A percentile compares a stretch with the other conserved stretches of the same genome.
Conservation (phyloP, 2,888 invertebrate genomes). For the Halictus quadricinctus region DNA sequence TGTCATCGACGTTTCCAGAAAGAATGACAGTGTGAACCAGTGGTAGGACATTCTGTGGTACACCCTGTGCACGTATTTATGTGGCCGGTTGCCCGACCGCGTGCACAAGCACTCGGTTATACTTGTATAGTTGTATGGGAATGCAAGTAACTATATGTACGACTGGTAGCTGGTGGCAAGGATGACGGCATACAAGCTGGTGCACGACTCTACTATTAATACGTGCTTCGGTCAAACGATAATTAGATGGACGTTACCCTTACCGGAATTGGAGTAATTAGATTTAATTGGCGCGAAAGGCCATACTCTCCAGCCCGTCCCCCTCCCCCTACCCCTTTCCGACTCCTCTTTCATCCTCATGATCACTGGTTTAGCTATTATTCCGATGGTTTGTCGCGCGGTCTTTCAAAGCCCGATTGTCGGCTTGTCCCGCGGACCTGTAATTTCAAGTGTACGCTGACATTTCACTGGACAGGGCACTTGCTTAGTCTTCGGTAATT, state of each 20-base stretch:
- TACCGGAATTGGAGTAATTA: slow-evolving; percentile 79
- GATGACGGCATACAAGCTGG: slow-evolving; percentile 23
- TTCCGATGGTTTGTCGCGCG: slow-evolving; percentile 32
- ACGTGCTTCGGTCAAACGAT: slow-evolving; percentile 77
- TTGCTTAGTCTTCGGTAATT: neutral
- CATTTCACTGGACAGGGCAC: neutral
- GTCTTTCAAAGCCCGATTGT: slow-evolving; percentile 22
- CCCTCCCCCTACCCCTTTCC: neutral
- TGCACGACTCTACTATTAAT: slow-evolving; percentile 73
- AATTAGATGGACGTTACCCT: slow-evolving; percentile 80
- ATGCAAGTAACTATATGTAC: slow-evolving; percentile 2
- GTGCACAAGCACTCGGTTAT: slow-evolving; percentile 19
- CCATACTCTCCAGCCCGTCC: slow-evolving; percentile 7
- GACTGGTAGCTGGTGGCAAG: neutral
- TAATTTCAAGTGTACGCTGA: slow-evolving; percentile 6
- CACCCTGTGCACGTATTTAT: slow-evolving; percentile 14
- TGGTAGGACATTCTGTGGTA: neutral
- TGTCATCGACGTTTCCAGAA: neutral
- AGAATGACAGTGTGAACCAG: neutral
- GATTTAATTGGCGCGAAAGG: slow-evolving; percentile 77
- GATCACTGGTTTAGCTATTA: slow-evolving; percentile 49
- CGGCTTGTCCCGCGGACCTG: neutral
- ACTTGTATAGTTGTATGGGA: neutral
- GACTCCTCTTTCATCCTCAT: slow-evolving; percentile 34
- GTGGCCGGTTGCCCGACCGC: slow-evolving; percentile 11